A percentile compares a stretch with the other conserved stretches of the same genome.
phyloP scores from a whole-genome alignment of 35 echinoderm and acorn worm species.

The Apostichopus californicus region DNA sequence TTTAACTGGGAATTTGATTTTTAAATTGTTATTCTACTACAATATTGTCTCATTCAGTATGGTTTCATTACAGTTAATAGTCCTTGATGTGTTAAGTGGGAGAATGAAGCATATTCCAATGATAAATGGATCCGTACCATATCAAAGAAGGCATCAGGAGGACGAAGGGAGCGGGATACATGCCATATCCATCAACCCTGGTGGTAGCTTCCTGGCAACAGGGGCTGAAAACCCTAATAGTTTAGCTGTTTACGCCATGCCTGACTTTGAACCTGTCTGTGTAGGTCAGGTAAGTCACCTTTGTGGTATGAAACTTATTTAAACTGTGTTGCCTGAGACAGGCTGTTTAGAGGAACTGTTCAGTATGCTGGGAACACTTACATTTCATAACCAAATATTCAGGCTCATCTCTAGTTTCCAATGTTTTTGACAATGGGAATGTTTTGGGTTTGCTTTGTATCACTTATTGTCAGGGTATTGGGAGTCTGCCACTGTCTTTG shows the following conservation, averaged over 20 bases:
- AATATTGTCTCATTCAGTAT: too few species aligned
- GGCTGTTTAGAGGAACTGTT: too few species aligned
- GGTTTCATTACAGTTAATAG: conserved; percentile 66
- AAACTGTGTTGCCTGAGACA: too few species aligned
- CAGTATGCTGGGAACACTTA: too few species aligned
- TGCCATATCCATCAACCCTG: conserved; percentile 90
- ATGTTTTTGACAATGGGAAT: too few species aligned
- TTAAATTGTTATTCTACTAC: too few species aligned
- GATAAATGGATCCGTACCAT: conserved; percentile 26
- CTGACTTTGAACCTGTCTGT: conserved; percentile 90
- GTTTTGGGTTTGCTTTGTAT: too few species aligned
- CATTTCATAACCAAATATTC: too few species aligned
- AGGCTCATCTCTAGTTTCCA: too few species aligned
- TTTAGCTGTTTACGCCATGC: conserved; percentile 80
- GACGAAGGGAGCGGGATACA: conserved; percentile 80
- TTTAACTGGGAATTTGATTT: too few species aligned
- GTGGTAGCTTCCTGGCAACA: conserved; percentile 76
- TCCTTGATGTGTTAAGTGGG: conserved; percentile 60
- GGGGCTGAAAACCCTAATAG: conserved; percentile 89
- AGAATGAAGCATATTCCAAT: conserved; percentile 74
- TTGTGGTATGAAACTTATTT: not conserved
- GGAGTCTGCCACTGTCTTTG: too few species aligned
- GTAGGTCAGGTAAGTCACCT: conserved; percentile 79
- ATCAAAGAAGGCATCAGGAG: not conserved
- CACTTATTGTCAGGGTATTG: too few species aligned